Evolutionary conservation across 1,140 invertebrate species (phyloP).

Genomic region (Halictus rubicundus): DNA sequence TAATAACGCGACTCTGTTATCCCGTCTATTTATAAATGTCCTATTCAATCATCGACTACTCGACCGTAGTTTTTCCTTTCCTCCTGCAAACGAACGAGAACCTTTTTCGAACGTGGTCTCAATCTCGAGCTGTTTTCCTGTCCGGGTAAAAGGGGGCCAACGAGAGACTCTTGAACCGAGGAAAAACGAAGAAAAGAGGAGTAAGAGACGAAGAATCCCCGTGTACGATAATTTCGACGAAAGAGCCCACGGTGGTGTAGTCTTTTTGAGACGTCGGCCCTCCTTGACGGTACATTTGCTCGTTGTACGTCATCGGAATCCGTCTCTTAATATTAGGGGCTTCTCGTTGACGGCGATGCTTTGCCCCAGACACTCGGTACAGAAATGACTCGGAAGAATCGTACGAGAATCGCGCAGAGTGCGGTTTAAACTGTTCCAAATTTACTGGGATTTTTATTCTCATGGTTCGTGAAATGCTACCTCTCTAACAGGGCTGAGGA

Average conservation of each 20-base stretch:
- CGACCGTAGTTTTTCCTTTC: neutral
- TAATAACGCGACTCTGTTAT: neutral
- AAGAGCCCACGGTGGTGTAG: neutral
- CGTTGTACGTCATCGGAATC: neutral
- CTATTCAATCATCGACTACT: neutral
- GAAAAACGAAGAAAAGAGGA: neutral
- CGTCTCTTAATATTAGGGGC: slow-evolving; percentile 3
- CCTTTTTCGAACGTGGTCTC: neutral
- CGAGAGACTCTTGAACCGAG: neutral
- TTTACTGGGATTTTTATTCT: too few relatives aligned
- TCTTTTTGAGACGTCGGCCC: neutral
- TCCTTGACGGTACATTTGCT: slow-evolving; percentile 4
- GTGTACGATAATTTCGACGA: slow-evolving; percentile 3
- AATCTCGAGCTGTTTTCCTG: neutral
- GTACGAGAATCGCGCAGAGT: too few relatives aligned
- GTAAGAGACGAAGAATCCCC: neutral
- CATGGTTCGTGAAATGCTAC: too few relatives aligned
- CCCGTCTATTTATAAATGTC: neutral
- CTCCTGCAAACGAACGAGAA: neutral
- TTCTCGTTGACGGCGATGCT: neutral
- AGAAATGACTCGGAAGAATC: too few relatives aligned
- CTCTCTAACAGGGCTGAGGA: too few relatives aligned
- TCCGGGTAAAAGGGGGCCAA: neutral
- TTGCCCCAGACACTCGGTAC: neutral
- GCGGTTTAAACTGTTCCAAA: too few relatives aligned